Evolutionary conservation across 1,140 invertebrate genomes (phyloP), one percentile per base, ranked within the genome.

Genomic region (Papilio polyxenes): DNA sequence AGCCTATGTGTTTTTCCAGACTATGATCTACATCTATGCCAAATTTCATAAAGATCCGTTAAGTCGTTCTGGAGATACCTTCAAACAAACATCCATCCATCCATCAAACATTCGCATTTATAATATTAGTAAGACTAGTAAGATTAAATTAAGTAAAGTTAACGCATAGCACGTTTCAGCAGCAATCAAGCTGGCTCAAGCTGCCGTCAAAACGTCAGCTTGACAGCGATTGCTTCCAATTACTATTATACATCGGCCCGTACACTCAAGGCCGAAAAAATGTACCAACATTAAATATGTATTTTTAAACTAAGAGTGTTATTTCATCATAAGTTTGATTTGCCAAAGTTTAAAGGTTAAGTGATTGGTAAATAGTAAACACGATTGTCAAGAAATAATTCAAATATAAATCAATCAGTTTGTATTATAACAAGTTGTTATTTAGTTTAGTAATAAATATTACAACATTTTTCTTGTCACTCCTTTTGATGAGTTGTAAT

Each of bases 171-270:
- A 65, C 53, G 65, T 79, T 65, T 65, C 56, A 37, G 20, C 56
- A 62, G 77, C 56, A 13, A 62, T 79, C 48, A 62, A 62, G 37
- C 20, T 78, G 8, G 31, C 20, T 31, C 53, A 37, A 40, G 77
- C 77, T 79, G 15, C 53, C 77, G 56, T 79, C 77, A 79, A 79
- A 65, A 79, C 37, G 77, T 79, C 77, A 65, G n/a, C 37, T 8
- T 79, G 78, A 80, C 78, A 80, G 78, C 78, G 59, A 80, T 65
- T 69, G 78, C 78, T 65, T 80, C 78, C 78, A 80, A 80, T 80
- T 80, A 72, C 31, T 13, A 72, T 37, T 37, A 37, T 72, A 80
- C 78, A 69, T 65, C n/a, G 59, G 40, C 13, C 56, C 13, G 56
- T 80, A 65, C 78, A 80, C 78, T 80, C 78, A 53, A 77, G 75